Conservation (phyloP, 2,113 vertebrate species). For the Asarcornis scutulata region DNA sequence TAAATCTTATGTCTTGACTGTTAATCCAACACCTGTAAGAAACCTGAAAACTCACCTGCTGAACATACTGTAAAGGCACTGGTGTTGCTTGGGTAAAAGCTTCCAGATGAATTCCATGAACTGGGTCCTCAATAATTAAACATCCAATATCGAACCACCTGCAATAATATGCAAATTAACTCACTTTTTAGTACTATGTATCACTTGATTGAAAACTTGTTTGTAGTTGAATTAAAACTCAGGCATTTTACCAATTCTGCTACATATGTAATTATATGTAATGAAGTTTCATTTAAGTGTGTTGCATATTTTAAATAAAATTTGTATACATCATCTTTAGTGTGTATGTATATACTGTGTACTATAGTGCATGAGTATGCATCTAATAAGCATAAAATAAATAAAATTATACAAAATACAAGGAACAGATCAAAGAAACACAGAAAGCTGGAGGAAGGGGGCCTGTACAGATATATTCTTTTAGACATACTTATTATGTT, state of each 20-base stretch:
- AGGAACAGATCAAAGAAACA: not conserved
- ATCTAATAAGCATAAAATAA: not conserved
- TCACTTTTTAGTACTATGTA: not conserved
- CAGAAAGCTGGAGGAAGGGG: not conserved
- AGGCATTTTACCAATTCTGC: not conserved
- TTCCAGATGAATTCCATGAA: slow-evolving; percentile 86
- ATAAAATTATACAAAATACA: not conserved
- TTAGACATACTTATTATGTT: not conserved
- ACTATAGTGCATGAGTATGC: not conserved
- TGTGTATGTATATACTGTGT: no score
- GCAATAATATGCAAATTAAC: not conserved
- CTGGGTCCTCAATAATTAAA: slow-evolving; percentile 92
- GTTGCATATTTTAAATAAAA: not conserved
- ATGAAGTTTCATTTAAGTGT: not conserved
- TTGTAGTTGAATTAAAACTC: not conserved
- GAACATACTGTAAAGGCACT: slow-evolving; percentile 87
- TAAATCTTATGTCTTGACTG: not conserved
- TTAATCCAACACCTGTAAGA: not conserved
- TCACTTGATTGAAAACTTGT: not conserved
- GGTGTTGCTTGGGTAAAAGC: slow-evolving; percentile 95
- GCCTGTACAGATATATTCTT: not conserved
- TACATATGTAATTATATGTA: not conserved
- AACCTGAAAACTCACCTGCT: slow-evolving; percentile 81
- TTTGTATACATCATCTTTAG: not conserved
- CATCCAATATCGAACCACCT: slow-evolving; percentile 99